Conservation (phyloP, 1,140 invertebrate genomes). For the Xylocopa sonorina region DNA sequence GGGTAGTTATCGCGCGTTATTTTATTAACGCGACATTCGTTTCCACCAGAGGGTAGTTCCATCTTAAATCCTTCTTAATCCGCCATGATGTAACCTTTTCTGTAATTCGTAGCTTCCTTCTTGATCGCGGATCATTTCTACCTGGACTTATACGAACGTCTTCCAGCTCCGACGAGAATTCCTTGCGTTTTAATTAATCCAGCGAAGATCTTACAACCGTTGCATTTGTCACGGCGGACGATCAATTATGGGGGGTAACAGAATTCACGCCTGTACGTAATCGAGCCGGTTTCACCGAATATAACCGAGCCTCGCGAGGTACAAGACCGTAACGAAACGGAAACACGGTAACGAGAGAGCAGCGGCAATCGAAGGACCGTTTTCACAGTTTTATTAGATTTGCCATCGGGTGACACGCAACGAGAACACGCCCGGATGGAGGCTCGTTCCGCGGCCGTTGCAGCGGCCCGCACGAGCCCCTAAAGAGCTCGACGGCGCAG, state of each 20-base stretch:
- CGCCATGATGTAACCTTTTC: not conserved
- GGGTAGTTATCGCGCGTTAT: not conserved
- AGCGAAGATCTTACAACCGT: no score
- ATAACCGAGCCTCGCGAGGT: no score
- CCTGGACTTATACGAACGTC: conserved; percentile 4
- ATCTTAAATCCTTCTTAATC: conserved; percentile 10
- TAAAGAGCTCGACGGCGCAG: conserved; percentile 50
- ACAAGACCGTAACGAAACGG: not conserved
- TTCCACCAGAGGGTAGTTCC: not conserved
- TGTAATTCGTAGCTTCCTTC: not conserved
- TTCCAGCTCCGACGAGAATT: not conserved
- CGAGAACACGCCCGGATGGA: no score
- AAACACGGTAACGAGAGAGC: not conserved
- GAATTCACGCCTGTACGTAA: no score
- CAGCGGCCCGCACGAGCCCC: conserved; percentile 19
- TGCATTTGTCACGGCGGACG: no score
- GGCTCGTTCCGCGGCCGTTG: not conserved
- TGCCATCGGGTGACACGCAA: conserved; percentile 4
- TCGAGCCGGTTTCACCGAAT: no score
- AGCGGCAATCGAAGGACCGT: conserved; percentile 11
- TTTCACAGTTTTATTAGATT: conserved; percentile 31
- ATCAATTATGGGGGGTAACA: not conserved
- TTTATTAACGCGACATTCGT: conserved; percentile 1
- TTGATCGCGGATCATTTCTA: not conserved
- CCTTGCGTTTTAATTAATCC: not conserved